A percentile compares a stretch with the other conserved stretches of the same genome.
These are phyloP conservation scores for Deilephila porcellus DNA, from an alignment of 2,888 invertebrate species.

Conservation along the genomic window DNA sequence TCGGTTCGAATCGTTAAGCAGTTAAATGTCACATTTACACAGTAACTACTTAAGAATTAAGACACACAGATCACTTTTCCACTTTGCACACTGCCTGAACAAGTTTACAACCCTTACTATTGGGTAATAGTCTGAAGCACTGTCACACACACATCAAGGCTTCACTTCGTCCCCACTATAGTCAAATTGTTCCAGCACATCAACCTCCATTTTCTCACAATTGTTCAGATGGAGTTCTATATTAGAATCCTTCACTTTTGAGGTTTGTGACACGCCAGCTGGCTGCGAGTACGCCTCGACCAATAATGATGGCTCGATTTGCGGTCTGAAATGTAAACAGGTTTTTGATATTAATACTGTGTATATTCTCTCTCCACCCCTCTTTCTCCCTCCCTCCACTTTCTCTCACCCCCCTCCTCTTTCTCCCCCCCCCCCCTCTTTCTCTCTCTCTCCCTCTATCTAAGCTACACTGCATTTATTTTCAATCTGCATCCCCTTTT, in stretches of 20 bases:
- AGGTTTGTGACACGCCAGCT: neutral
- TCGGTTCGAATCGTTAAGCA: too few species aligned
- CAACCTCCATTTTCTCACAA: conserved; percentile 16
- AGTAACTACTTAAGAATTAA: neutral
- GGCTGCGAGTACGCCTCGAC: neutral
- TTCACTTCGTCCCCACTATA: conserved; percentile 19
- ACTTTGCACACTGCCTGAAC: neutral
- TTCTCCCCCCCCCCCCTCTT: too few species aligned
- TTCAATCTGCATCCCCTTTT: too few species aligned
- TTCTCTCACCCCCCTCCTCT: too few species aligned
- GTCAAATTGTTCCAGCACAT: conserved; percentile 19
- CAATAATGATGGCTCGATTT: neutral
- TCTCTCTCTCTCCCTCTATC: too few species aligned
- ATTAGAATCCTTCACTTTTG: neutral
- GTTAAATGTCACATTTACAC: too few species aligned
- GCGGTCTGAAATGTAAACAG: neutral
- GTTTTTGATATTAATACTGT: neutral
- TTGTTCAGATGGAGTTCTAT: conserved; percentile 12
- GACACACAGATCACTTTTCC: conserved; percentile 10
- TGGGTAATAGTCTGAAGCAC: neutral
- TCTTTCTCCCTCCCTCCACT: too few species aligned
- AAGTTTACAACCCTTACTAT: neutral
- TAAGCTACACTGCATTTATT: too few species aligned
- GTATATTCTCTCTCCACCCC: neutral
- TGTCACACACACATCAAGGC: neutral